Evolutionary conservation across 2,113 vertebrate genomes (phyloP).

Genomic region (Podarcis cretensis): DNA sequence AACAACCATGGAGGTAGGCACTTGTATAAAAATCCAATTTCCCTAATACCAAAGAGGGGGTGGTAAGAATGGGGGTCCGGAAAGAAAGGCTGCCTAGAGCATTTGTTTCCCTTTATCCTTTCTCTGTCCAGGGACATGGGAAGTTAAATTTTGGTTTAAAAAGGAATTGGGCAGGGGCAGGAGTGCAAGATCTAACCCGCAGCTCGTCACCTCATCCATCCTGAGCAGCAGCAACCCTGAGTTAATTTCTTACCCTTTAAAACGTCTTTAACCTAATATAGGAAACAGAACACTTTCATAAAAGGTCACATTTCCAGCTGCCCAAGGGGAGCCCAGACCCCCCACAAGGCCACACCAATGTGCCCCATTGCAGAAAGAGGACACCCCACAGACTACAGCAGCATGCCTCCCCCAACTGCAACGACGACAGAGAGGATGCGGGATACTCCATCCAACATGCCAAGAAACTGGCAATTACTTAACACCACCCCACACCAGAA

Average conservation of each 20-base stretch:
- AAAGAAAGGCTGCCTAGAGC: neutral
- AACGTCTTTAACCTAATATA: neutral
- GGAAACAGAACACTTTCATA: neutral
- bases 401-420: neutral
- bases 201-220: neutral
- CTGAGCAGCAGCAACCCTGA: constrained; percentile 29
- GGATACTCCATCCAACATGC: neutral
- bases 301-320: neutral
- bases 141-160: constrained; percentile 4
- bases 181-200: neutral
- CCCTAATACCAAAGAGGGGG: neutral
- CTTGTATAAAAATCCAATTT: constrained; percentile 1
- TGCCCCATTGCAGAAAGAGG: neutral
- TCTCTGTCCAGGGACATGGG: neutral
- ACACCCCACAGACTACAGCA: neutral
- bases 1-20: constrained; percentile 19
- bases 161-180: neutral
- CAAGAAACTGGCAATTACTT: neutral
- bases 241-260: constrained; percentile 6
- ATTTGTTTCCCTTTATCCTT: neutral
- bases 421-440: neutral
- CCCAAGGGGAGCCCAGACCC: neutral
- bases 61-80: neutral
- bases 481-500: neutral
- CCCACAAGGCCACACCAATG: neutral